Evolutionary conservation across 2,888 invertebrate genomes (phyloP).

Genomic region (Oscheius myriophilus): DNA sequence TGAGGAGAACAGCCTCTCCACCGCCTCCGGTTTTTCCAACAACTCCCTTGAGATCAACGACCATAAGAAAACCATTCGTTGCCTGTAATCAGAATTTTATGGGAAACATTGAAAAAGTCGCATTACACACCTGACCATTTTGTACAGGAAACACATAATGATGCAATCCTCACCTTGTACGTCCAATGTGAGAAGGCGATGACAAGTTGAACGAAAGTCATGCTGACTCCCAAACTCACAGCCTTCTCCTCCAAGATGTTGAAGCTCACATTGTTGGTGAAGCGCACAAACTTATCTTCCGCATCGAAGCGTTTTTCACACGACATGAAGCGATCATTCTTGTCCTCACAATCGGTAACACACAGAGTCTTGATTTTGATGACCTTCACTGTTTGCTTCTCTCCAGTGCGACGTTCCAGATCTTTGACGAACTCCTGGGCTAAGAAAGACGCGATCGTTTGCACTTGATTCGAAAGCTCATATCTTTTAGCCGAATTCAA

Average conservation of each 20-base stretch:
- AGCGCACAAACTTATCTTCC: slow-evolving; percentile 24
- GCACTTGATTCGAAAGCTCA: slow-evolving; percentile 27
- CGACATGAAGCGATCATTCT: slow-evolving; percentile 31
- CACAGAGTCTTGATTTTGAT: slow-evolving; percentile 18
- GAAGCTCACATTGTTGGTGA: slow-evolving; percentile 30
- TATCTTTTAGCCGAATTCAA: slow-evolving; percentile 24
- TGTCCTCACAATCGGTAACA: too few relatives aligned
- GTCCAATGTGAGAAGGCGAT: slow-evolving; percentile 35
- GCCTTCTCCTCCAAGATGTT: slow-evolving; percentile 26
- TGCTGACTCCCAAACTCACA: slow-evolving; percentile 10
- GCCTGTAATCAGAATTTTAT: slow-evolving; percentile 8
- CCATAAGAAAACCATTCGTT: slow-evolving; percentile 23
- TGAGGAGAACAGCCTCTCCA: not conserved
- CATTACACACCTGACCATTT: too few relatives aligned
- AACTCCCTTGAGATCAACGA: slow-evolving; percentile 31
- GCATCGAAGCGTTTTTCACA: slow-evolving; percentile 17
- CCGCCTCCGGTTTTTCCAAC: not conserved
- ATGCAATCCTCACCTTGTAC: slow-evolving; percentile 18
- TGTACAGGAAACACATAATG: not conserved
- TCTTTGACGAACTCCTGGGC: slow-evolving; percentile 12
- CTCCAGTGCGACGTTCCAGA: not conserved
- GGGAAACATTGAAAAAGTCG: too few relatives aligned
- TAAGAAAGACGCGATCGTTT: slow-evolving; percentile 31
- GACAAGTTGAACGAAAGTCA: slow-evolving; percentile 29
- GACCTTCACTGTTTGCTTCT: slow-evolving; percentile 7